Percentiles rank a stretch among this genome's conserved stretches.
Evolutionary conservation across 1,140 invertebrate genomes (phyloP).

Genomic region (Sesamia nonagrioides): DNA sequence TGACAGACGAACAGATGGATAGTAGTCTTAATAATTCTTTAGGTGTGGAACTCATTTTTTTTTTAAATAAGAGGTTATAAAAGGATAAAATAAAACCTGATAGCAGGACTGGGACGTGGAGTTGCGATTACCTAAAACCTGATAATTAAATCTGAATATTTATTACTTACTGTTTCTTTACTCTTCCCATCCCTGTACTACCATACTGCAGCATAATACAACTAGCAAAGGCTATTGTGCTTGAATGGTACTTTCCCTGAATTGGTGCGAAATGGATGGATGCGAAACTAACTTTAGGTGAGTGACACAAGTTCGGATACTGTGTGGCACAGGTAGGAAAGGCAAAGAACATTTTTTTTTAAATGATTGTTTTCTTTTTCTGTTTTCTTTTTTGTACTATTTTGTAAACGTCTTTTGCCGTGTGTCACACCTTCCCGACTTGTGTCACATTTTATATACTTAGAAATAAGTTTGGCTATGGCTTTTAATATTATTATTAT

Average conservation of each 20-base stretch:
- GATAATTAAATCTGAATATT: too few relatives aligned
- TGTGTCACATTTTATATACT: constrained; percentile 81
- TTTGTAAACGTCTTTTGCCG: constrained; percentile 58
- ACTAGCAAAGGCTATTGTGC: neutral
- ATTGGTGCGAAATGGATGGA: constrained; percentile 25
- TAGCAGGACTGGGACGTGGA: too few relatives aligned
- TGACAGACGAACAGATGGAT: too few relatives aligned
- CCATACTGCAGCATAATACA: neutral
- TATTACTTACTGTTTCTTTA: neutral
- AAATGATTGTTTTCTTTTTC: constrained; percentile 51
- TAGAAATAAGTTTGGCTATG: constrained; percentile 33
- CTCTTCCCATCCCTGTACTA: neutral
- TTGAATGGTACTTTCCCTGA: constrained; percentile 5
- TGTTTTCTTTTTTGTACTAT: constrained; percentile 52
- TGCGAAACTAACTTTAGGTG: constrained; percentile 65
- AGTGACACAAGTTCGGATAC: constrained; percentile 85
- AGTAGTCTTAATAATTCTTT: too few relatives aligned
- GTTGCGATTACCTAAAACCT: too few relatives aligned
- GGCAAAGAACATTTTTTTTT: constrained; percentile 55
- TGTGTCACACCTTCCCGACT: constrained; percentile 86
- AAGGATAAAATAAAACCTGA: too few relatives aligned
- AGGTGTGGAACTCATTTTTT: too few relatives aligned
- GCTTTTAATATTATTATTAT: constrained; percentile 35
- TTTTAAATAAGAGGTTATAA: too few relatives aligned
- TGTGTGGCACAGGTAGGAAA: constrained; percentile 86